Evolutionary conservation across 2,888 invertebrate genomes (phyloP), one percentile per base, ranked within the genome.

Genomic region (Pheosia tremula): DNA sequence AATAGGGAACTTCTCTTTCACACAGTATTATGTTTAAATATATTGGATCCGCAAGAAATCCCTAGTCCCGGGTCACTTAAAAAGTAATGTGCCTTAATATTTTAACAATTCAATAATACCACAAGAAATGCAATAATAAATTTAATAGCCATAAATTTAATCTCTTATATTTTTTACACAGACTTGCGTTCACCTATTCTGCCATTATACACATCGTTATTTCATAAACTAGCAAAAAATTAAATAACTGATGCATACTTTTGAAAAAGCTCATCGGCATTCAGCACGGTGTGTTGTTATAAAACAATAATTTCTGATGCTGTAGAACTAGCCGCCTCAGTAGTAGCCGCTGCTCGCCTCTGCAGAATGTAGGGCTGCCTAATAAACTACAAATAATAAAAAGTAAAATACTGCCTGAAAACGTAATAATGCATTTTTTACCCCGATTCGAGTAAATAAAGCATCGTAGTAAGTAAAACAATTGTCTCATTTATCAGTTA

Each of bases 241-340:
- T 63, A 63, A 68, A 66, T 61, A 71, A 71, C 63, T 56, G 72
- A 62, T 50, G 24, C 13, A 72, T 72, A 67, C 56, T 66, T 71
- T 62, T 66, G 61, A 70, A 73, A 66, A 74, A 69, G 64, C 62
- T 76, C 72, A 76, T 81, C 71, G 72, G 75, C 67, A 81, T 80
- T 71, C 81, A 72, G 64, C 67, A 61, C 55, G 64, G 63, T 67
- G 62, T 66, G 67, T 53, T 5, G 71, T 70, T 74, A 74, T 71
- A 79, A 79, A 80, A 74, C 4, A 67, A 77, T 62, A 64, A 73
- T 68, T 72, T 74, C 66, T 73, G 64, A 68, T 69, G 62, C 63
- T 71, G 64, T 57, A 70, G 71, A 74, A 69, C 62, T 65, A 75
- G 68, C 67, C 71, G 68, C 69, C 69, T 64, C 59, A 68, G 70